phyloP scores from a whole-genome alignment of 37 sponge, comb jelly and placozoan genomes.

The Eunapius fragilis region DNA sequence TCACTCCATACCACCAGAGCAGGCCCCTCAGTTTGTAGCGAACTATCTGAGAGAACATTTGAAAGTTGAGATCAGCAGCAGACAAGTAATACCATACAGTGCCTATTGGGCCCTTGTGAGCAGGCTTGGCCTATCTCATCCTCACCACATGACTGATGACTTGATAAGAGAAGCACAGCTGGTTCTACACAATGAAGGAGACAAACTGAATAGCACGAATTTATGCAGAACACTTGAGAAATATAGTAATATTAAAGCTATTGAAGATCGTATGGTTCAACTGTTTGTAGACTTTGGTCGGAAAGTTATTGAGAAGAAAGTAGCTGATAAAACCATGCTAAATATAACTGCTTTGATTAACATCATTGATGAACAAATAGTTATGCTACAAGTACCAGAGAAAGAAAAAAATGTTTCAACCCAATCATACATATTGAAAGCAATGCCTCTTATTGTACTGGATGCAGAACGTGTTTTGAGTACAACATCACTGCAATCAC shows the following conservation, averaged over 20 bases:
- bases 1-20: background rate
- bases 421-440: no score
- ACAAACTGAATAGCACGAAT: background rate
- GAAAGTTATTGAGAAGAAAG: background rate
- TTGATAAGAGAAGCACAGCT: background rate
- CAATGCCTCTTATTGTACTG: no score
- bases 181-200: background rate
- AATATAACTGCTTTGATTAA: background rate
- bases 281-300: background rate
- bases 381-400: no score
- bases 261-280: background rate
- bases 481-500: no score
- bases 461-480: no score
- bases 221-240: background rate
- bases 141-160: background rate
- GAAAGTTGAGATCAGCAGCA: background rate
- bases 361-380: background rate
- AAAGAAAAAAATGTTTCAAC: no score
- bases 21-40: background rate
- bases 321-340: background rate
- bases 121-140: background rate
- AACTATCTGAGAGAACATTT: background rate
- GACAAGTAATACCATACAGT: conserved; percentile 7
- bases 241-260: background rate
- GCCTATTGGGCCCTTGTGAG: conserved; percentile 1